phyloP scores from a whole-genome alignment of 2,113 vertebrate genomes.

The Perccottus glenii region DNA sequence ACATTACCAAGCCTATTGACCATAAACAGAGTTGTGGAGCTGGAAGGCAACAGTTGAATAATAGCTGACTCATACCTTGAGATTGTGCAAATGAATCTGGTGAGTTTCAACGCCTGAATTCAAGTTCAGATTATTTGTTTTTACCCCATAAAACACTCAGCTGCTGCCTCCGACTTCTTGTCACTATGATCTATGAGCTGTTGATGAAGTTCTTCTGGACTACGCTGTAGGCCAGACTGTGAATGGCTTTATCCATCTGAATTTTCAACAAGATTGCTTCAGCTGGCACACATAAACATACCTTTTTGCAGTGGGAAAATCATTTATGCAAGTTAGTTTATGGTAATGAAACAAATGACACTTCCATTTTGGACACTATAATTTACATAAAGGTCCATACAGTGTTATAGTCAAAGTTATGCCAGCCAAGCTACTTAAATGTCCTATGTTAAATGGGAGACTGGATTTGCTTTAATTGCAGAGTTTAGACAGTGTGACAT shows the following conservation, averaged over 20 bases:
- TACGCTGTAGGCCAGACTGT: slow-evolving; percentile 16
- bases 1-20: slow-evolving; percentile 60
- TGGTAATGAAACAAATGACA: not conserved
- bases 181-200: slow-evolving; percentile 53
- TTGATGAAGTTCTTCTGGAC: slow-evolving; percentile 33
- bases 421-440: too few species aligned
- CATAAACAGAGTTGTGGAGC: slow-evolving; percentile 52
- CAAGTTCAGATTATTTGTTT: slow-evolving; percentile 46
- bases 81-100: slow-evolving; percentile 42
- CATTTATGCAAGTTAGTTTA: not conserved
- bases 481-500: slow-evolving; percentile 43
- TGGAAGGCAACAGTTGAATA: slow-evolving; percentile 16
- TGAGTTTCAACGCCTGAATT: slow-evolving; percentile 29
- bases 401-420: too few species aligned
- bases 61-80: slow-evolving; percentile 44
- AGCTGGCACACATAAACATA: slow-evolving; percentile 35
- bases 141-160: slow-evolving; percentile 38
- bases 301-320: slow-evolving; percentile 24
- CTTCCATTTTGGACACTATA: not conserved
- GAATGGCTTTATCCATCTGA: slow-evolving; percentile 39
- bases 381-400: too few species aligned
- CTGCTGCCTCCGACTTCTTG: slow-evolving; percentile 39
- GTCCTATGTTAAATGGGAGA: not conserved
- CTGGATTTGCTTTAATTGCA: slow-evolving; percentile 55
- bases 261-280: slow-evolving; percentile 23